Conservation (phyloP, 2,797 vertebrate genomes). For the Botia kubotai region DNA sequence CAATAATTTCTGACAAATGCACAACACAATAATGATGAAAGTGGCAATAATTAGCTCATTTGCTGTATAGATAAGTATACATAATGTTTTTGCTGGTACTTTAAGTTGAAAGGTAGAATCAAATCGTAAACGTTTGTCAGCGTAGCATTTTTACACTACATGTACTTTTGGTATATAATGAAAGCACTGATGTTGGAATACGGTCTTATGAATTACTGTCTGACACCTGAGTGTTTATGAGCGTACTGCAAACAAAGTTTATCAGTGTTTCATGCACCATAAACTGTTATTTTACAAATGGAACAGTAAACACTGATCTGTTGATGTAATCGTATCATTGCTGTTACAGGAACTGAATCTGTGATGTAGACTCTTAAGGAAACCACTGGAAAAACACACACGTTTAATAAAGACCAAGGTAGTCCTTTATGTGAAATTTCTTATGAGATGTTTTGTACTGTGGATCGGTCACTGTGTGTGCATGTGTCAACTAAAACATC, state of each 20-base stretch:
- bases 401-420: constrained; percentile 21
- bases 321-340: constrained; percentile 33
- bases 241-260: constrained; percentile 8
- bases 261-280: constrained; percentile 42
- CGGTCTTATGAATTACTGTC: background rate
- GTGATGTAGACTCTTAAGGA: constrained; percentile 39
- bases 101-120: constrained; percentile 29
- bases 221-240: background rate
- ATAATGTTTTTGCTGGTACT: constrained; percentile 26
- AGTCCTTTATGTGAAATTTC: constrained; percentile 26
- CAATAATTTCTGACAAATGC: constrained; percentile 65
- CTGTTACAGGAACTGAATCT: constrained; percentile 43
- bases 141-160: constrained; percentile 21
- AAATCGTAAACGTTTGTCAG: constrained; percentile 2
- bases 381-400: constrained; percentile 38
- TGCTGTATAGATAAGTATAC: constrained; percentile 41
- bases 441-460: constrained; percentile 48
- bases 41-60: constrained; percentile 77
- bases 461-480: constrained; percentile 40
- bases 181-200: constrained; percentile 18
- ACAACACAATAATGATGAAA: constrained; percentile 75
- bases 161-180: constrained; percentile 11
- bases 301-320: constrained; percentile 17
- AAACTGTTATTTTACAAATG: constrained; percentile 22
- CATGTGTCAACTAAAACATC: constrained; percentile 33